Conservation (phyloP, 2,797 vertebrate species). For the Anas flavirostris region DNA sequence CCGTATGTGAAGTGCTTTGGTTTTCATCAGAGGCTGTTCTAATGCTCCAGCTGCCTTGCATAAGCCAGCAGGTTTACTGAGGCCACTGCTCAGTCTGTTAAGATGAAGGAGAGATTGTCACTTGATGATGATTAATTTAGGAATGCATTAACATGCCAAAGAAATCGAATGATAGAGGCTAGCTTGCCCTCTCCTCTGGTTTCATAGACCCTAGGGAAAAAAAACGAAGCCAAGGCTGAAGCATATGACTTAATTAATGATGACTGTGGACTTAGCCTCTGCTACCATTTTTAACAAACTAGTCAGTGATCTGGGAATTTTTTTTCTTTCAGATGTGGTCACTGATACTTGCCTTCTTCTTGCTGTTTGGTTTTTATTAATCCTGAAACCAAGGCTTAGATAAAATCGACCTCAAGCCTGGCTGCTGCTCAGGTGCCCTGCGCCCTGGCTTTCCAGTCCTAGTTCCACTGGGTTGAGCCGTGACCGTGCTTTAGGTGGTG, state of each 20-base stretch:
- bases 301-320: background rate
- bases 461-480: fast-evolving
- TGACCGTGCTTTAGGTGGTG: background rate
- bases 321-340: constrained; percentile 20
- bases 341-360: background rate
- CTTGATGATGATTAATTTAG: constrained; percentile 74
- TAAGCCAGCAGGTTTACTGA: constrained; percentile 58
- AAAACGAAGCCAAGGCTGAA: constrained; percentile 54
- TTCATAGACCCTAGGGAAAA: constrained; percentile 58
- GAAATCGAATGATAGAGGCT: constrained; percentile 67
- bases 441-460: fast-evolving
- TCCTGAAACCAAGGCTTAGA: background rate
- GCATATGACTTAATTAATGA: constrained; percentile 71
- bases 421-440: background rate
- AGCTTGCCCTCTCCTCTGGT: constrained; percentile 68
- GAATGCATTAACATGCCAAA: constrained; percentile 74
- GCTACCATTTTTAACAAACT: constrained; percentile 59
- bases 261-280: constrained; percentile 70
- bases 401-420: background rate
- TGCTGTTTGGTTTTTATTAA: background rate
- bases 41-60: constrained; percentile 52
- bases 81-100: constrained; percentile 54
- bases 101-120: constrained; percentile 70
- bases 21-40: constrained; percentile 55
- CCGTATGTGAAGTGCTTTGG: constrained; percentile 42